Conservation (phyloP, 2,888 invertebrate genomes). For the Auanema sp. region DNA sequence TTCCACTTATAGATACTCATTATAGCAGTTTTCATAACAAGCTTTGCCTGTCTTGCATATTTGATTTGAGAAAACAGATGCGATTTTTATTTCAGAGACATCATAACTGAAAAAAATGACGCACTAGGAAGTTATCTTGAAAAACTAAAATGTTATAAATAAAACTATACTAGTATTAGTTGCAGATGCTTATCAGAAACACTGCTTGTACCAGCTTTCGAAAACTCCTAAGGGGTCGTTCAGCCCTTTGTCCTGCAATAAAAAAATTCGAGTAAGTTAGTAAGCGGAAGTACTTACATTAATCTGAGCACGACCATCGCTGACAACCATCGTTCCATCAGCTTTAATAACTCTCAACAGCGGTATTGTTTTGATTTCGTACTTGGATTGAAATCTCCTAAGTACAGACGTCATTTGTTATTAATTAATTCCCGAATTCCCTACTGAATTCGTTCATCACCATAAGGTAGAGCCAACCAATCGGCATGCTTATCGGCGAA, state of each 20-base stretch:
- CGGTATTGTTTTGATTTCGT: constrained; percentile 65
- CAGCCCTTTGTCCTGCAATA: constrained; percentile 34
- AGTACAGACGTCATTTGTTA: background rate
- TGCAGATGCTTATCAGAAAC: constrained; percentile 18
- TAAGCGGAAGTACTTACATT: too few species aligned
- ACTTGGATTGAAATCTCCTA: constrained; percentile 20
- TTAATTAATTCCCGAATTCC: constrained; percentile 9
- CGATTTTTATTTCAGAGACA: too few species aligned
- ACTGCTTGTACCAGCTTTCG: constrained; percentile 40
- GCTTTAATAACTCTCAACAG: constrained; percentile 66
- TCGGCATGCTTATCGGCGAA: constrained; percentile 59
- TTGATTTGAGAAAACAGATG: too few species aligned
- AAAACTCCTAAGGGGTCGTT: constrained; percentile 36
- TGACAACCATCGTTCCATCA: constrained; percentile 66
- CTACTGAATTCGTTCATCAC: constrained; percentile 52
- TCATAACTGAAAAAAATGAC: too few species aligned
- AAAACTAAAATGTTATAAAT: too few species aligned
- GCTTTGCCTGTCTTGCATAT: too few species aligned
- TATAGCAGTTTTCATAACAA: too few species aligned
- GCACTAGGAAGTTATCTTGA: too few species aligned
- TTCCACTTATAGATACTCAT: too few species aligned
- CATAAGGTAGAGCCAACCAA: constrained; percentile 56
- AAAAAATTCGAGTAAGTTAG: background rate
- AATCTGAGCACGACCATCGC: constrained; percentile 58
- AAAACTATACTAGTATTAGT: background rate